Conservation (phyloP, 2,888 invertebrate species). For the Strigamia maritima region DNA sequence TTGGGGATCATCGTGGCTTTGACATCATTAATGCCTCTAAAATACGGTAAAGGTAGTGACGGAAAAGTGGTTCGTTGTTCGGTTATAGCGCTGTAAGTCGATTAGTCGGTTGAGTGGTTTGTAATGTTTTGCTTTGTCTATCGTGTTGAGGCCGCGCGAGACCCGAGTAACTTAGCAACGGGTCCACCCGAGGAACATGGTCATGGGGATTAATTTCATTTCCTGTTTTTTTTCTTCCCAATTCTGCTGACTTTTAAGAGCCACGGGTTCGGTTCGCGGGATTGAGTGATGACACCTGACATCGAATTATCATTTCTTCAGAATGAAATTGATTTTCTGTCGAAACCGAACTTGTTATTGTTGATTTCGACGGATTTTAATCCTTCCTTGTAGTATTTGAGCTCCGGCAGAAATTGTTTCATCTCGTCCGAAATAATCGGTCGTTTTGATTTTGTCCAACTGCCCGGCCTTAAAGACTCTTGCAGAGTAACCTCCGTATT, state of each 20-base stretch:
- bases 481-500: background rate
- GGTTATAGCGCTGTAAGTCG: too few species aligned
- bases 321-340: background rate
- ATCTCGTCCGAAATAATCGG: background rate
- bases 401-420: constrained; percentile 2
- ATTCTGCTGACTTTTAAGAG: background rate
- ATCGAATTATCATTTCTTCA: background rate
- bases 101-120: background rate
- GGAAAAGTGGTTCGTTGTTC: background rate
- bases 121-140: background rate
- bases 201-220: constrained; percentile 4
- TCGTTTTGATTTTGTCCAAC: background rate
- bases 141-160: background rate
- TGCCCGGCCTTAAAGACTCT: background rate
- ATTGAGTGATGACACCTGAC: constrained; percentile 10
- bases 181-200: background rate
- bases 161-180: background rate
- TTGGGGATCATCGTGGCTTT: background rate
- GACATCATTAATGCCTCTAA: background rate
- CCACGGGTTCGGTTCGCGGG: background rate
- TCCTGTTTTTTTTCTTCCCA: background rate
- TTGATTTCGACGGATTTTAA: background rate
- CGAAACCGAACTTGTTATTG: background rate
- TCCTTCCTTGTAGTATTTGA: constrained; percentile 8
- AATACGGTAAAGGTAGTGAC: background rate